Percentiles rank a stretch among this genome's conserved stretches.
Evolutionary conservation across 2,113 vertebrate species (phyloP).

Genomic region (Motacilla tschutschensis): DNA sequence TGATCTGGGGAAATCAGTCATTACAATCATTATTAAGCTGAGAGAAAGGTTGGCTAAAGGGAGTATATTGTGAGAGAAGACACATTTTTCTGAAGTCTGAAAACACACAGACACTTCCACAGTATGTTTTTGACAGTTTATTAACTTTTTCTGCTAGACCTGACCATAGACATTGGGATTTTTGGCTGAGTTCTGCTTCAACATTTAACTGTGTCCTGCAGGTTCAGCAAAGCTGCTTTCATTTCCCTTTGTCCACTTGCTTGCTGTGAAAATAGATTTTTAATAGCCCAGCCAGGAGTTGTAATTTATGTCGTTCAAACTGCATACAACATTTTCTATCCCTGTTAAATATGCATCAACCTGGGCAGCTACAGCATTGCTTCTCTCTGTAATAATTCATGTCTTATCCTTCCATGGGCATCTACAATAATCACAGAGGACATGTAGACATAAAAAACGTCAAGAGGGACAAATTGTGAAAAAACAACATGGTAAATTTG

Average conservation of each 20-base stretch:
- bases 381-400: neutral
- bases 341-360: neutral
- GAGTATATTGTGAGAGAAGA: neutral
- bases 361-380: neutral
- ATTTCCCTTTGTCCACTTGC: neutral
- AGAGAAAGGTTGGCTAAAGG: neutral
- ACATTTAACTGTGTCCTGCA: neutral
- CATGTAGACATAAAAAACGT: neutral
- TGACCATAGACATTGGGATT: neutral
- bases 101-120: neutral
- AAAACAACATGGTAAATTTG: neutral
- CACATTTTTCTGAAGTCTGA: neutral
- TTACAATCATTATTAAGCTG: neutral
- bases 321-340: neutral
- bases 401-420: neutral
- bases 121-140: neutral
- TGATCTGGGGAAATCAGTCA: neutral
- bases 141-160: neutral
- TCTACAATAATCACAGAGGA: neutral
- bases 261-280: slow-evolving; percentile 7
- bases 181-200: neutral
- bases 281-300: neutral
- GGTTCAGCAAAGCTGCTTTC: neutral
- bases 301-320: neutral
- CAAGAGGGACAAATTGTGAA: neutral